These are phyloP conservation scores for Criorhina ranunculi DNA, from an alignment of 2,888 invertebrate species.

Conservation along the genomic window DNA sequence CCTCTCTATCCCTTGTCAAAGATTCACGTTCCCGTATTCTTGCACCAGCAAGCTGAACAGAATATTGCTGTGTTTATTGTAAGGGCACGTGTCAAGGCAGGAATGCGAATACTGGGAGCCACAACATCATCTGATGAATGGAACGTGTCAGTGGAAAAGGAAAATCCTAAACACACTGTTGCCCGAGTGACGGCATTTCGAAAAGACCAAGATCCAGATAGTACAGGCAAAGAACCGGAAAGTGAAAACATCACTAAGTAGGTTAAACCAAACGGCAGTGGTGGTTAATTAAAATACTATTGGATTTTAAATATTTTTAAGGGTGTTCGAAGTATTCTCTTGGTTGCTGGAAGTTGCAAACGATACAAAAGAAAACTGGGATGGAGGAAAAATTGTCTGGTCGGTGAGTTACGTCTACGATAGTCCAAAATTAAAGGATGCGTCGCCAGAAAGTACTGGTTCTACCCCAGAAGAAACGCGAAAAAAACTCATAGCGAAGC, in stretches of 20 bases:
- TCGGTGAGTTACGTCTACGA: constrained; percentile 90
- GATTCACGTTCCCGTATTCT: constrained; percentile 95
- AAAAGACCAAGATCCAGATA: constrained; percentile 85
- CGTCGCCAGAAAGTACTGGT: constrained; percentile 80
- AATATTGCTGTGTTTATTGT: constrained; percentile 93
- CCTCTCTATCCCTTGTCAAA: constrained; percentile 95
- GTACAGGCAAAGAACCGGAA: constrained; percentile 74
- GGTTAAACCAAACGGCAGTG: not conserved
- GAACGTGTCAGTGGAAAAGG: constrained; percentile 93
- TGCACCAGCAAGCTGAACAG: constrained; percentile 89
- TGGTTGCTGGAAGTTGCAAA: constrained; percentile 96
- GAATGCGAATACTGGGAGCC: constrained; percentile 93
- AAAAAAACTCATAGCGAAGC: constrained; percentile 90
- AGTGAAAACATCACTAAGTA: constrained; percentile 68
- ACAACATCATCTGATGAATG: constrained; percentile 91
- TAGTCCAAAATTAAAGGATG: constrained; percentile 84
- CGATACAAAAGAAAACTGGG: constrained; percentile 90
- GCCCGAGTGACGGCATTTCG: constrained; percentile 94
- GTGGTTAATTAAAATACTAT: not conserved
- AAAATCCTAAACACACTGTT: constrained; percentile 93
- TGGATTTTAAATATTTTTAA: constrained; percentile 68
- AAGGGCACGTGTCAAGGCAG: constrained; percentile 96
- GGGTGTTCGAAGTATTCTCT: constrained; percentile 93
- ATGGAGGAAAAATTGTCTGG: constrained; percentile 95
- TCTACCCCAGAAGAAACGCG: constrained; percentile 84